Conservation (phyloP, 2,888 invertebrate genomes). For the Yponomeuta evonymella region DNA sequence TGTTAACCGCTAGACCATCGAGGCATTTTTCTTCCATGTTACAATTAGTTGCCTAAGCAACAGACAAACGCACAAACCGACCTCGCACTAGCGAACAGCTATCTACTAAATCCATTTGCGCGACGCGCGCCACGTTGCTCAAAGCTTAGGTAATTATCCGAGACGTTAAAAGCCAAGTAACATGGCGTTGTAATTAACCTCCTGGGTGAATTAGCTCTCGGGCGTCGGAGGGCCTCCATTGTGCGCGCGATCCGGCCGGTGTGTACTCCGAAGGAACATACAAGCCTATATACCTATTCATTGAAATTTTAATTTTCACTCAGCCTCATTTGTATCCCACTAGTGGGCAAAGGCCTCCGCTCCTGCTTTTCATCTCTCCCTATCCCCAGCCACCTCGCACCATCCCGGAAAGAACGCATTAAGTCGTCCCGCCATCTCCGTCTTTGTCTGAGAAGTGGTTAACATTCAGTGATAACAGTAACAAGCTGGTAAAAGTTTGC, state of each 20-base stretch:
- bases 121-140: constrained; percentile 21
- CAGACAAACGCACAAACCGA: background rate
- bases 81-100: background rate
- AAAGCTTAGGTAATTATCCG: constrained; percentile 23
- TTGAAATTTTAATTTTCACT: too few relatives aligned
- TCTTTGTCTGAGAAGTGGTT: too few relatives aligned
- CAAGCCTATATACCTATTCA: too few relatives aligned
- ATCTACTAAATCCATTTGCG: background rate
- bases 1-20: too few relatives aligned
- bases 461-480: too few relatives aligned
- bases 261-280: background rate
- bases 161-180: constrained; percentile 27
- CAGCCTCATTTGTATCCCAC: too few relatives aligned
- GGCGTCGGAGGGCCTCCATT: background rate
- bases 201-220: constrained; percentile 29
- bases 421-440: too few relatives aligned
- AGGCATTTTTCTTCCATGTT: background rate
- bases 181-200: constrained; percentile 37
- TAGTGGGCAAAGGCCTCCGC: too few relatives aligned
- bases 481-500: too few relatives aligned
- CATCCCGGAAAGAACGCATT: too few relatives aligned
- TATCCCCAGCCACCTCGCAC: too few relatives aligned
- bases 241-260: constrained; percentile 29
- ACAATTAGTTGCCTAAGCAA: background rate
- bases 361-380: too few relatives aligned